Percentiles rank a stretch among this genome's conserved stretches.
Conservation (phyloP, 2,113 vertebrate species). For the Steatornis caripensis region DNA sequence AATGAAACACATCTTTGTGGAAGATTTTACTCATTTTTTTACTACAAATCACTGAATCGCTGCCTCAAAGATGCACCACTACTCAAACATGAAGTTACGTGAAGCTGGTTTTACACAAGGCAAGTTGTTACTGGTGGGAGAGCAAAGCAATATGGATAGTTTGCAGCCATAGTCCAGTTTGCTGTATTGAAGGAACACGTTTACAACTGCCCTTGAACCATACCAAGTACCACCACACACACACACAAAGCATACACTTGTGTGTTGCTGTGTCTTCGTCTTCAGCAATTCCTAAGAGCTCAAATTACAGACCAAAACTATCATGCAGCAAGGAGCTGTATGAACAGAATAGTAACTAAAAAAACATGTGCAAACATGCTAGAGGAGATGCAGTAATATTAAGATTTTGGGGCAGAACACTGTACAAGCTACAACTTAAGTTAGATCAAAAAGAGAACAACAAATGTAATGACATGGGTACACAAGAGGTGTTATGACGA, state of each 20-base stretch:
- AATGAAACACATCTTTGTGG: not conserved
- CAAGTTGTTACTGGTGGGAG: not conserved
- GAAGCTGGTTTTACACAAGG: not conserved
- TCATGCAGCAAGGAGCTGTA: not conserved
- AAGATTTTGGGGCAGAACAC: not conserved
- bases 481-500: not conserved
- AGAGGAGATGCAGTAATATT: not conserved
- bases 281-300: not conserved
- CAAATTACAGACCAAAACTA: not conserved
- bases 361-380: not conserved
- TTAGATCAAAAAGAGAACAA: not conserved
- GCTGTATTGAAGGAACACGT: not conserved
- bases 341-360: not conserved
- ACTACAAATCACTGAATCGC: not conserved
- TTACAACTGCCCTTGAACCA: not conserved
- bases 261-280: not conserved
- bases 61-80: not conserved
- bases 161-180: not conserved
- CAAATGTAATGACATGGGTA: not conserved
- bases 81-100: not conserved
- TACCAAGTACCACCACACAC: not conserved
- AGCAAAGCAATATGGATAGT: not conserved
- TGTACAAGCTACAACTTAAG: not conserved
- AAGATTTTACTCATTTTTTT: not conserved
- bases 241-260: not conserved